phyloP scores from a whole-genome alignment of 2,113 vertebrate species.

The Pyrgilauda ruficollis region DNA sequence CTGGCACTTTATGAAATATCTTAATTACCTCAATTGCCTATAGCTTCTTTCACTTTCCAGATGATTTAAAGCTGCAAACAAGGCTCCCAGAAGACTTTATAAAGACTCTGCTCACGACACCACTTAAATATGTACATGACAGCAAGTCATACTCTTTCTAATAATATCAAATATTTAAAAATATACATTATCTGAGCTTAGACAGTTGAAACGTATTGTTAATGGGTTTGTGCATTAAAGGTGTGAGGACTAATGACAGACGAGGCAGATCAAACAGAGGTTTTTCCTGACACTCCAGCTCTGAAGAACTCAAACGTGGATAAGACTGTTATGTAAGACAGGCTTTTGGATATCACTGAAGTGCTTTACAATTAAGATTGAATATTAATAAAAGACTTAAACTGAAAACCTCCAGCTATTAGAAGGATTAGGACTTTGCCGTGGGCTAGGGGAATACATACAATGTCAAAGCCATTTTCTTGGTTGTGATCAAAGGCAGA shows the following conservation, averaged over 20 bases:
- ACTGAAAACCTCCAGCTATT: constrained; percentile 54
- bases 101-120: not conserved
- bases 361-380: constrained; percentile 57
- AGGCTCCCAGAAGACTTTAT: not conserved
- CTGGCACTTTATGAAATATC: not conserved
- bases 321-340: constrained; percentile 62
- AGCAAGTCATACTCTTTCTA: constrained; percentile 5
- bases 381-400: constrained; percentile 68
- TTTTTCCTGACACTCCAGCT: constrained; percentile 20
- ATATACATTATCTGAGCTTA: constrained; percentile 1
- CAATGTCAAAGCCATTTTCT: constrained; percentile 22
- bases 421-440: constrained; percentile 58
- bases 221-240: constrained; percentile 1
- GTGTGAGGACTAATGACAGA: not conserved
- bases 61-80: not conserved
- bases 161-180: constrained; percentile 13
- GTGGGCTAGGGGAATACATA: not conserved
- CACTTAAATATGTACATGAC: not conserved
- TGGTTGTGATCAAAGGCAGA: constrained; percentile 33
- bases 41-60: not conserved
- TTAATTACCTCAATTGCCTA: not conserved
- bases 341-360: constrained; percentile 48
- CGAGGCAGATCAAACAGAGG: constrained; percentile 19
- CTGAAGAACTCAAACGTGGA: constrained; percentile 39
- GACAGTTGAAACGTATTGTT: not conserved